Percentiles rank a stretch among this genome's conserved stretches.
These are phyloP conservation scores for Neodiprion lecontei DNA, from an alignment of 1,140 invertebrate species.

Conservation along the genomic window DNA sequence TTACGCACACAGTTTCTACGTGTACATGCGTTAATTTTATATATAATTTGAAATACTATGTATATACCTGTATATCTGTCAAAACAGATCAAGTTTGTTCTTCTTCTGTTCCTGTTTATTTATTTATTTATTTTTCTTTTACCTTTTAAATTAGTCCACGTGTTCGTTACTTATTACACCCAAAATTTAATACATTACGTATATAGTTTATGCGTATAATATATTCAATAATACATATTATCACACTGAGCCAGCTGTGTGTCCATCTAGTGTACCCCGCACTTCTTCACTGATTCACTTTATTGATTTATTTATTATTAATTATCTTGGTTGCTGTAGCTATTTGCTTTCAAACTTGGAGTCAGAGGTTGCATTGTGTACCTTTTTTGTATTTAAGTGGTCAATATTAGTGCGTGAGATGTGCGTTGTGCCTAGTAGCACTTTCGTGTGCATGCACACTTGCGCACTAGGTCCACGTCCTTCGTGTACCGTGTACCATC, in stretches of 20 bases:
- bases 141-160: background rate
- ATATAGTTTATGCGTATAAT: slow-evolving; percentile 37
- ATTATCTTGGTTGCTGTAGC: background rate
- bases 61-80: background rate
- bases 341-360: background rate
- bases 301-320: slow-evolving; percentile 4
- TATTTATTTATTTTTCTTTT: background rate
- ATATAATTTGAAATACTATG: background rate
- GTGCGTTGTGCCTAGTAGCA: slow-evolving; percentile 68
- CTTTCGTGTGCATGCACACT: slow-evolving; percentile 88
- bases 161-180: background rate
- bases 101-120: background rate
- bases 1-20: background rate
- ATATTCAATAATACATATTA: slow-evolving; percentile 49
- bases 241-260: slow-evolving; percentile 51
- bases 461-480: slow-evolving; percentile 94
- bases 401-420: slow-evolving; percentile 17
- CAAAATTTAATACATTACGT: slow-evolving; percentile 17
- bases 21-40: background rate
- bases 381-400: slow-evolving; percentile 13
- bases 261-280: slow-evolving; percentile 43
- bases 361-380: slow-evolving; percentile 17
- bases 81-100: background rate
- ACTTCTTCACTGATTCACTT: slow-evolving; percentile 32
- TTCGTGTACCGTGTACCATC: slow-evolving; percentile 93